Conservation (phyloP, 2,113 vertebrate genomes). For the Buteo buteo region DNA sequence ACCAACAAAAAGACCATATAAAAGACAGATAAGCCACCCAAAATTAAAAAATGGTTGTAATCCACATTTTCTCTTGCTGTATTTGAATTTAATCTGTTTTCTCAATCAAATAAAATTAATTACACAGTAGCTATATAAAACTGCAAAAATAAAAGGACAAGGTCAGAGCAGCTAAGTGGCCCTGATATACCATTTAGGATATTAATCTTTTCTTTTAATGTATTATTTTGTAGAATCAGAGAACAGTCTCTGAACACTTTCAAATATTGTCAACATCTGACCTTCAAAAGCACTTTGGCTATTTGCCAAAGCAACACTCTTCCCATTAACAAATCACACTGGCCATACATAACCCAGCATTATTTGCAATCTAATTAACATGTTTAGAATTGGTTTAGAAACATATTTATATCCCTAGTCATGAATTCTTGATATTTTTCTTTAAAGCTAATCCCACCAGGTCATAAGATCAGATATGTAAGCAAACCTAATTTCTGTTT, state of each 20-base stretch:
- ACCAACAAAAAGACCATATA: neutral
- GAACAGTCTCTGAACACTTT: neutral
- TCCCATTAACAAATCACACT: neutral
- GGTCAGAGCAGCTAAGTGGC: neutral
- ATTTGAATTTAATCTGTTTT: neutral
- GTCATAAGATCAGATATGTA: neutral
- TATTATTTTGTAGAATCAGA: neutral
- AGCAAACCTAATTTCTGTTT: neutral
- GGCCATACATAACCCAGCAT: neutral
- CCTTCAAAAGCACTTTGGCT: conserved; percentile 20
- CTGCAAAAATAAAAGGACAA: neutral
- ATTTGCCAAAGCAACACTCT: neutral
- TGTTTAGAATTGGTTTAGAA: neutral
- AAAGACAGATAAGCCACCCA: neutral
- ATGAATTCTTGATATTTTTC: neutral
- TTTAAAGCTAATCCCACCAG: neutral
- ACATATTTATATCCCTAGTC: neutral
- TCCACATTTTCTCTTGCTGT: neutral
- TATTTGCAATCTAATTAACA: neutral
- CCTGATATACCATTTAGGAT: neutral
- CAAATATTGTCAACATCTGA: neutral
- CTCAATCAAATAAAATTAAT: neutral
- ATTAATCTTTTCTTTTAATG: neutral
- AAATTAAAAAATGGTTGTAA: neutral
- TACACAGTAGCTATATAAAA: neutral